Percentiles rank a stretch among this genome's conserved stretches.
Conservation (phyloP, 2,113 vertebrate species). For the Trochalopteron elliotii region DNA sequence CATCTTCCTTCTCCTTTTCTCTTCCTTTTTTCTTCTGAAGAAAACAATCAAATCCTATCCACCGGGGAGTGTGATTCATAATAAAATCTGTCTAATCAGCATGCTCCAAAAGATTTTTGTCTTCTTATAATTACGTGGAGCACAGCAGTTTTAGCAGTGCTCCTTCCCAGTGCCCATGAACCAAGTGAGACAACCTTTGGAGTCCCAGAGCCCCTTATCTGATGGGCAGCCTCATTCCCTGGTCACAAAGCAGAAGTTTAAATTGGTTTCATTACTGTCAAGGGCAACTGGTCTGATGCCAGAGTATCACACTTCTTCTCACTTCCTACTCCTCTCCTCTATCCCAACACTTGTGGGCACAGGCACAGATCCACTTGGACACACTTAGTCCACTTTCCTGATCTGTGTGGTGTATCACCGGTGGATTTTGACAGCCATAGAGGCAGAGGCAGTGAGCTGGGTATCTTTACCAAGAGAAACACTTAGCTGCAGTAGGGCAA, state of each 20-base stretch:
- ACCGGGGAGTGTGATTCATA: background rate
- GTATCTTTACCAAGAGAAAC: background rate
- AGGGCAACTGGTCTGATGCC: background rate
- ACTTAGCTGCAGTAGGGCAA: background rate
- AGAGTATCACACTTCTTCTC: background rate
- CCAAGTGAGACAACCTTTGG: background rate
- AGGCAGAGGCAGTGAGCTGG: background rate
- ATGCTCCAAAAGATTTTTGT: background rate
- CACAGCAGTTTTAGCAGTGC: background rate
- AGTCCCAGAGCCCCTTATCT: background rate
- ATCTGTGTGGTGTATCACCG: fast-evolving
- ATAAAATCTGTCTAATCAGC: slow-evolving; percentile 8
- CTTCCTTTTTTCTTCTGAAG: background rate
- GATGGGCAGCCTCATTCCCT: background rate
- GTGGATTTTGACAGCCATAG: background rate
- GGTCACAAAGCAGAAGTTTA: background rate
- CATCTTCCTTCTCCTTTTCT: background rate
- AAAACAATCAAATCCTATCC: background rate
- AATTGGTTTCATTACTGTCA: background rate
- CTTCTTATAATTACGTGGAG: background rate
- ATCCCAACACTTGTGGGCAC: background rate
- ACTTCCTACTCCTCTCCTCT: background rate
- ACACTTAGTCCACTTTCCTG: background rate
- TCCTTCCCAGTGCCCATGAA: background rate
- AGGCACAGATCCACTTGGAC: fast-evolving